Evolutionary conservation across 2,797 vertebrate genomes (phyloP).

Genomic region (Sorex maritimensis): DNA sequence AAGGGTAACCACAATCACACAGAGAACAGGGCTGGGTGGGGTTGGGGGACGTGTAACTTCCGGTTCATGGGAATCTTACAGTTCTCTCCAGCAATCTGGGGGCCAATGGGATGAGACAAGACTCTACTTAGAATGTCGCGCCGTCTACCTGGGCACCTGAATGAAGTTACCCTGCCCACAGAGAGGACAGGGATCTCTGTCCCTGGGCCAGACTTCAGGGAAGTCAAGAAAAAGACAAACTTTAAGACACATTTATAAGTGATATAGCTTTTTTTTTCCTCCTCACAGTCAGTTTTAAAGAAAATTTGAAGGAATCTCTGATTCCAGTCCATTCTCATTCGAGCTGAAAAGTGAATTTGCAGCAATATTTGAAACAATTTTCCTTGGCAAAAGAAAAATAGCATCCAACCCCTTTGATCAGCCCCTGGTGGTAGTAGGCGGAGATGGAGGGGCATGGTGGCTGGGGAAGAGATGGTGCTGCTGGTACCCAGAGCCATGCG

Average conservation of each 20-base stretch:
- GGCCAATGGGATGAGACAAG: background rate
- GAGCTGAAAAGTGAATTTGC: conserved; percentile 31
- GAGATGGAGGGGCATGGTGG: background rate
- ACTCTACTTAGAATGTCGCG: background rate
- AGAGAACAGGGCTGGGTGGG: background rate
- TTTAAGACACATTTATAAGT: background rate
- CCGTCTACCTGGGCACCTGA: background rate
- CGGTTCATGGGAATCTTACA: background rate
- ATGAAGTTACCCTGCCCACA: conserved; percentile 66
- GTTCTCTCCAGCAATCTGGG: background rate
- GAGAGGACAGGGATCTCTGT: background rate
- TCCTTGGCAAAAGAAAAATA: conserved; percentile 16
- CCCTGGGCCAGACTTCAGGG: conserved; percentile 16
- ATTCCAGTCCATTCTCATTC: conserved; percentile 29
- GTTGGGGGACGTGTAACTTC: background rate
- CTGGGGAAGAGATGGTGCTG: no score
- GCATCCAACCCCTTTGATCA: background rate
- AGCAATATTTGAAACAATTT: background rate
- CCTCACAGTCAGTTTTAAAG: conserved; percentile 41
- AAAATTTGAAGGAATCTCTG: background rate
- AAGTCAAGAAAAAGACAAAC: background rate
- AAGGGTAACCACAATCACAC: background rate
- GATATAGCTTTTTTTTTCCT: background rate
- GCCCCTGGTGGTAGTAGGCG: background rate
- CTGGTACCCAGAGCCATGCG: no score